Base-by-base conservation (phyloP, 2,797 vertebrate genomes). In the Halcyon leucocephala region DNA sequence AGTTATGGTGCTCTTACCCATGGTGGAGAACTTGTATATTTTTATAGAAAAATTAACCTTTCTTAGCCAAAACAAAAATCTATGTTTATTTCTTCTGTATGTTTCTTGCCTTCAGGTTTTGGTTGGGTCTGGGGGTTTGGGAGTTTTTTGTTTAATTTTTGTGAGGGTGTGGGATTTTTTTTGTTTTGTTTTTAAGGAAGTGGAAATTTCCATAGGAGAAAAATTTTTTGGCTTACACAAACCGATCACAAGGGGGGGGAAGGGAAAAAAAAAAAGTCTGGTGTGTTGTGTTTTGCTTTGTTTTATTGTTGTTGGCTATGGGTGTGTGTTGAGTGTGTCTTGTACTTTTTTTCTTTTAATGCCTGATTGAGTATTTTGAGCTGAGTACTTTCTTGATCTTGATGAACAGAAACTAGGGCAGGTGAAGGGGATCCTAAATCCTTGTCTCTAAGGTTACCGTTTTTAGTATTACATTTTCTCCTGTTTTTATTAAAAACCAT, bases 171-270 rank as follows among this genome's bases (percentile, higher is more conserved):
- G 13, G 14, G 9, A 6, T 51, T 25, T 31, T 39, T 37, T 25
- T 44, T 10, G 54, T 67, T 72, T 65, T 10, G 49, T 71, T 73
- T 66, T 46, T 6, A 74, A 82, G 26, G 33, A 91, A 89, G 19
- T 60, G 26, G 20, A 84, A 89, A 86, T 18, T 72, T 95, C 26
- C 41, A 31, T 44, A 42, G 21, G 16, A 26, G 12, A 48, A 86
- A 88, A 24, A 42, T 14, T 1, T 10, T 44, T 15, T 64, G 1
- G 9, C 37, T 82, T 87, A 35, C 4, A 39, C 7, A 86, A 60
- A 71, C 21, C 5, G 48, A 2, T 51, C 5, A 17, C 29, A 28
- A 29, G 21, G 18, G 3, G 5, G 3, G 3, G 5, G 3, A 2
- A 1, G 7, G 7, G 2, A 18, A 20, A 31, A 25, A 78, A 69